Conservation (phyloP, 37 sponge, comb jelly and placozoan genomes). For the Halichondria panicea region DNA sequence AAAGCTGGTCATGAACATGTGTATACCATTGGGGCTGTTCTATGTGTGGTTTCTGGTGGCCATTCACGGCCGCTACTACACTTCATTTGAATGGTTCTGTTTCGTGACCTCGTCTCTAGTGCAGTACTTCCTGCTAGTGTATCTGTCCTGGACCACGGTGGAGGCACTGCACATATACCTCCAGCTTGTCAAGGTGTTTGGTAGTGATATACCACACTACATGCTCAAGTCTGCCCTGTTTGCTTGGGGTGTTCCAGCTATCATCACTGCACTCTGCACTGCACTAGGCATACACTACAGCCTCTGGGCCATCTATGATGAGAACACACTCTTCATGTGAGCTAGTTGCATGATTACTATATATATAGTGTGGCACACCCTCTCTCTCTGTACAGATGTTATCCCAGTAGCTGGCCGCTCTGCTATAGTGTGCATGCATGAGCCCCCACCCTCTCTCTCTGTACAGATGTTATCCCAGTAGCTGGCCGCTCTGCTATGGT, state of each 20-base stretch:
- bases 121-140: slow-evolving; percentile 45
- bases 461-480: too few relatives aligned
- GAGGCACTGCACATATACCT: slow-evolving; percentile 44
- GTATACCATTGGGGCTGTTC: slow-evolving; percentile 32
- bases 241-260: slow-evolving; percentile 31
- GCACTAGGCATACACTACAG: slow-evolving; percentile 5
- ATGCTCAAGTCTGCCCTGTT: not conserved
- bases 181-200: slow-evolving; percentile 51
- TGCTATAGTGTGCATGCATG: too few relatives aligned
- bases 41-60: slow-evolving; percentile 28
- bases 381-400: too few relatives aligned
- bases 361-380: too few relatives aligned
- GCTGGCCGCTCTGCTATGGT: too few relatives aligned
- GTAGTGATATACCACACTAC: not conserved
- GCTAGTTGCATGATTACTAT: too few relatives aligned
- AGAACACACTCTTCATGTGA: not conserved
- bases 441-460: too few relatives aligned
- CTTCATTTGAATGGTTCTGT: slow-evolving; percentile 6
- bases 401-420: too few relatives aligned
- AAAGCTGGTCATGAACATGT: slow-evolving; percentile 45
- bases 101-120: slow-evolving; percentile 24
- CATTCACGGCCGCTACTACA: not conserved
- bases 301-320: not conserved
- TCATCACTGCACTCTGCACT: slow-evolving; percentile 11
- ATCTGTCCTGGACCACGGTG: slow-evolving; percentile 44